phyloP scores from a whole-genome alignment of 2,797 vertebrate genomes.

The Eupleurogrammus muticus region DNA sequence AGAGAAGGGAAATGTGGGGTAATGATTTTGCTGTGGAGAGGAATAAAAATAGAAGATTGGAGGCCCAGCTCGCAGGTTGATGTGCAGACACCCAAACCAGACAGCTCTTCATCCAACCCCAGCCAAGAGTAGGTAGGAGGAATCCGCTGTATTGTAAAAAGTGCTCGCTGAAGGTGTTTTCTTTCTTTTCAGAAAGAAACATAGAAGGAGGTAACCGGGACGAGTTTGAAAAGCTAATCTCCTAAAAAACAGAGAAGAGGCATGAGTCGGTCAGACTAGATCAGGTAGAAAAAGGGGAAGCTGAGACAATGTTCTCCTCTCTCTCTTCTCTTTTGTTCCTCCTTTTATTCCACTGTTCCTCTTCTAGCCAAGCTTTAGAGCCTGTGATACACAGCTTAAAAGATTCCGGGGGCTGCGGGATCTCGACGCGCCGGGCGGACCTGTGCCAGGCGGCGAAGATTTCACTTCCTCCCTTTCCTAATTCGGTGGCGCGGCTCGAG shows the following conservation, averaged over 20 bases:
- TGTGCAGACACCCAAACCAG: constrained; percentile 68
- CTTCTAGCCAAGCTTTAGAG: constrained; percentile 30
- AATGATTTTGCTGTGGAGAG: constrained; percentile 23
- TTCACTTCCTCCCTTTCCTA: constrained; percentile 28
- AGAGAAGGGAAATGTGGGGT: constrained; percentile 11
- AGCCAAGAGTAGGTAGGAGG: constrained; percentile 48
- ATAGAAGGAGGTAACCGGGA: constrained; percentile 40
- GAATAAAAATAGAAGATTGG: constrained; percentile 22
- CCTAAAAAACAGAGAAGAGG: constrained; percentile 59
- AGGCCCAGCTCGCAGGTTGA: constrained; percentile 51
- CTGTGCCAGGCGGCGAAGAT: constrained; percentile 26
- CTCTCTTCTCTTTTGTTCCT: constrained; percentile 3
- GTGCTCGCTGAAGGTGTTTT: constrained; percentile 71
- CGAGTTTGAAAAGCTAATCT: constrained; percentile 56
- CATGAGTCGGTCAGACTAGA: constrained; percentile 60
- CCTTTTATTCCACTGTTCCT: neutral
- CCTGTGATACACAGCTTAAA: constrained; percentile 55
- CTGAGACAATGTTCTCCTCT: constrained; percentile 51
- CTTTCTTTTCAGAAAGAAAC: constrained; percentile 22
- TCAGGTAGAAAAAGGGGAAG: constrained; percentile 53
- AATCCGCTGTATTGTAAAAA: constrained; percentile 57
- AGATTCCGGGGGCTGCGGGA: constrained; percentile 45
- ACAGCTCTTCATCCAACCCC: constrained; percentile 63
- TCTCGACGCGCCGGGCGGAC: constrained; percentile 40
- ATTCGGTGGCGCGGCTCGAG: constrained; percentile 37